Evolutionary conservation across 2,797 vertebrate species (phyloP).

Genomic region (Phrynocephalus forsythii): DNA sequence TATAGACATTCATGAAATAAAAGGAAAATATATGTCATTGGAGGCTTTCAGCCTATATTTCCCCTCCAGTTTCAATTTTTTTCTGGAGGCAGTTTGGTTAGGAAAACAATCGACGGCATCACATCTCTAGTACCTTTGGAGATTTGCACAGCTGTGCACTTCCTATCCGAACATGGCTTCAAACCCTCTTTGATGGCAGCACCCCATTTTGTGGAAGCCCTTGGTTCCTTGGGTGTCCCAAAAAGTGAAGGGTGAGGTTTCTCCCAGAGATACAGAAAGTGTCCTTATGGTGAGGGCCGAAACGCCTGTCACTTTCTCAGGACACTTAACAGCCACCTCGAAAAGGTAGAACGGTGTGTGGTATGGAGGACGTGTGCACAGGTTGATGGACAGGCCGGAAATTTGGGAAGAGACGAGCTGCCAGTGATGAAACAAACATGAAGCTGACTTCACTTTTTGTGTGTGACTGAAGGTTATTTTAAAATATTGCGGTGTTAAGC

Average conservation of each 20-base stretch:
- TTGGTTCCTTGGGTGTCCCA: not conserved
- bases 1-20: too few species aligned
- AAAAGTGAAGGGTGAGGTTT: not conserved
- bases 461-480: constrained; percentile 31
- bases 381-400: not conserved
- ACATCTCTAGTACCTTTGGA: not conserved
- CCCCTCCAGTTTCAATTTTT: too few species aligned
- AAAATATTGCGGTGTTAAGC: constrained; percentile 33
- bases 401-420: not conserved
- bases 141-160: not conserved
- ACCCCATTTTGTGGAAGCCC: too few species aligned
- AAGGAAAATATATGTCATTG: too few species aligned
- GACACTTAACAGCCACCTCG: not conserved
- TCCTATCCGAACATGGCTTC: not conserved
- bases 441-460: constrained; percentile 31
- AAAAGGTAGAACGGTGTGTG: not conserved
- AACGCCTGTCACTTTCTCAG: accelerated
- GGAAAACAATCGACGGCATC: too few species aligned
- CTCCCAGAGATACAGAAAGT: not conserved
- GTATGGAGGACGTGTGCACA: not conserved
- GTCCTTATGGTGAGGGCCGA: not conserved
- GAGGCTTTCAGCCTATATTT: too few species aligned
- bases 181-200: not conserved
- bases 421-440: not conserved
- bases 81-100: too few species aligned